Conservation (phyloP, 2,888 invertebrate species). For the Lampropteryx suffumata region DNA sequence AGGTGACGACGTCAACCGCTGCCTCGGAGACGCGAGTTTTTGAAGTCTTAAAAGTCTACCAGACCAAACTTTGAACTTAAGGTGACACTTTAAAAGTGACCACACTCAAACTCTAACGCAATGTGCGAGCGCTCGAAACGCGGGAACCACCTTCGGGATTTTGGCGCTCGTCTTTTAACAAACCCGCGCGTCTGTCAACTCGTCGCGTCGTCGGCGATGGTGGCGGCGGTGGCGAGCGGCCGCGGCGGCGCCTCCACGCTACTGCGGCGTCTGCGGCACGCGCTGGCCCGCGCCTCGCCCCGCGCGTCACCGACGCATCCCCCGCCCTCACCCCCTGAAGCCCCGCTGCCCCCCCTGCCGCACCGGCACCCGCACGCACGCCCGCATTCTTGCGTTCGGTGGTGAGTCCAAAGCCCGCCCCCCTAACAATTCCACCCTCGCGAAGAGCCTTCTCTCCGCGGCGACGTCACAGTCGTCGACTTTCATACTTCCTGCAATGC, state of each 20-base stretch:
- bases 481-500: conserved; percentile 45
- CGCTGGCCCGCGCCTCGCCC: conserved; percentile 58
- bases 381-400: conserved; percentile 71
- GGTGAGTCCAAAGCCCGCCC: conserved; percentile 45
- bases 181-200: conserved; percentile 54
- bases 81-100: conserved; percentile 35
- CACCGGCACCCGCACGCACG: conserved; percentile 72
- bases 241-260: conserved; percentile 78
- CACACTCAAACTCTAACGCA: conserved; percentile 41
- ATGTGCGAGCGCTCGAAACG: conserved; percentile 49
- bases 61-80: conserved; percentile 40
- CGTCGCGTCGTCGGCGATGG: conserved; percentile 55
- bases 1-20: conserved; percentile 34
- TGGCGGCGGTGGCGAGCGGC: conserved; percentile 64
- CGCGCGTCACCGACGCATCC: conserved; percentile 61
- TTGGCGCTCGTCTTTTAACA: conserved; percentile 43
- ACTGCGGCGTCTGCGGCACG: conserved; percentile 82
- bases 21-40: conserved; percentile 37
- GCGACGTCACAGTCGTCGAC: conserved; percentile 45
- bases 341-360: conserved; percentile 52
- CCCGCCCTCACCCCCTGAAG: conserved; percentile 47
- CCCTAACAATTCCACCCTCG: conserved; percentile 43
- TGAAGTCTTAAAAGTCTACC: conserved; percentile 39
- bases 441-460: conserved; percentile 54
- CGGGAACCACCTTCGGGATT: conserved; percentile 57